Evolutionary conservation across 2,113 vertebrate genomes (phyloP), one percentile per base, ranked within the genome.

Genomic region (Eulacestoma nigropectus): DNA sequence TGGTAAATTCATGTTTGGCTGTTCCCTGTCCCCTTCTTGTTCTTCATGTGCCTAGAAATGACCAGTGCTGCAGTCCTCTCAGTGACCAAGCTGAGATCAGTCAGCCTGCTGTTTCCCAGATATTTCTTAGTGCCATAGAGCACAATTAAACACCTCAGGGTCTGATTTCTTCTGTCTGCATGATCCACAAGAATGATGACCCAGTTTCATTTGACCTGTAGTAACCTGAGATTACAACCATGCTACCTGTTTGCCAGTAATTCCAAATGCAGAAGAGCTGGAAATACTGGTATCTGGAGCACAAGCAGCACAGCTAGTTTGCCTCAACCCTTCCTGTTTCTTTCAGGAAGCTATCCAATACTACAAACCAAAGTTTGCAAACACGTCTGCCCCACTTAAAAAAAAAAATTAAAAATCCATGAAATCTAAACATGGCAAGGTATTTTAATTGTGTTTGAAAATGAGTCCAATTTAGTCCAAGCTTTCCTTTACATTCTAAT

Each of bases 261-360:
- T 39, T 53, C 46, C 44, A 85, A 87, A 93, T 41, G 69, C 37
- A 65, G 67, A 87, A 88, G 50, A 90, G 57, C 78, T 83, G 75
- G 95, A 97, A 97, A 95, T 87, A 80, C 67, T 11, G 12, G 92
- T 60, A 90, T 63, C 32, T 90, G 46, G 19, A 83, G 29, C 90
- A 87, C 35, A 86, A 44, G 67, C 30, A 83, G 26, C 12, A 44
- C n/a, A 53, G n/a, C 55, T 49, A 41, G 15, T 49, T 69, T 65
- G 47, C 32, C 44, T 82, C 70, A 91, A 21, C 9, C 15, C 16
- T 64, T 88, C 63, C 82, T 64, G 26, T 68, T 57, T 67, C 65
- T 80, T 76, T 74, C 65, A 92, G 77, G 27, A 69, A 70, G 46
- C 39, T 44, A 22, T 3, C 6, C 46, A 57, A 37, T 35, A 57